Evolutionary conservation across 2,888 invertebrate genomes (phyloP), one percentile per base, ranked within the genome.

Genomic region (Neocrepidodera transversa): DNA sequence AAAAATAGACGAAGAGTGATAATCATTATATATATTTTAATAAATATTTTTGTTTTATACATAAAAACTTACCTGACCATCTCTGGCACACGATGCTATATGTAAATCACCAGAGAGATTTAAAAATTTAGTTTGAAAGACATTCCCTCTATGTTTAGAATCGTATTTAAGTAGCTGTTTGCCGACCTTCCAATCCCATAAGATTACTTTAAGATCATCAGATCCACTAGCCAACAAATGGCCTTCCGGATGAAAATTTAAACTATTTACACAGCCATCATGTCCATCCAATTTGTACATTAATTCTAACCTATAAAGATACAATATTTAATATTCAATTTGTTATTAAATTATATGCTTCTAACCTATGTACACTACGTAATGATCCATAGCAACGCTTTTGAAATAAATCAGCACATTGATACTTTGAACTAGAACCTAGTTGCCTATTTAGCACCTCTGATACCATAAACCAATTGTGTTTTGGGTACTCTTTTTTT

Each of bases 81-180:
- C 97, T 54, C 94, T 84, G 1, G 93, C 92, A 77, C 93, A 91
- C 0, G 94, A 92, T 28, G 92, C 92, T 35, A 97, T 89, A 75
- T 93, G 91, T 58, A 91, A 82, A 79, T 93, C 93, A 32, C 86
- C 86, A 70, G 87, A 86, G 36, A 90, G 82, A 51, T 92, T 89
- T 67, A 97, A 83, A 82, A 96, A 97, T 80, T 95, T 96, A 71
- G 87, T 87, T 76, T 95, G 94, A 79, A 96, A 96, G 52, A 97
- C 92, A 76, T 97, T 96, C 30, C 88, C 87, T 64, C 85, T 84
- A 80, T 97, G 97, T 1, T 93, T 93, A 14, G 92, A 92, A 69
- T 87, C 85, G 70, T 91, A 90, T 2, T 84, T 83, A 65, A 90
- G 82, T 28, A 86, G 77, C 1, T 85, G 82, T 63, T 84, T 85